Percentiles rank a stretch among this genome's conserved stretches.
Evolutionary conservation across 2,888 invertebrate species (phyloP).

Genomic region (Pseudococcus viburni): DNA sequence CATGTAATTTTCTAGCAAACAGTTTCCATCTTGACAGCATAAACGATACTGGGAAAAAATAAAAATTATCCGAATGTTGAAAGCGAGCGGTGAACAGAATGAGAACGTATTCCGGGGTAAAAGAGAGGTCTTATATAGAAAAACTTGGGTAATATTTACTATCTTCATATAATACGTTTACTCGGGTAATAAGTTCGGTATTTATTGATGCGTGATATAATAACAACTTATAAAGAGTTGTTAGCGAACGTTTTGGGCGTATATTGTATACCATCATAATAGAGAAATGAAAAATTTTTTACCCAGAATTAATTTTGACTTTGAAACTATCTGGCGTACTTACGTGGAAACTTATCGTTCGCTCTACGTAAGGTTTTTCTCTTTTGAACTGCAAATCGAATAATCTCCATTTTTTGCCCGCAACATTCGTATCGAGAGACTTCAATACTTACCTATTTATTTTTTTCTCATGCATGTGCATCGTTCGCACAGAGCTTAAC

Average conservation of each 20-base stretch:
- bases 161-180: constrained; percentile 30
- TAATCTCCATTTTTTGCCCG: neutral
- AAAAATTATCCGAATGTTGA: constrained; percentile 36
- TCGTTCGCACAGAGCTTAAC: too few species aligned
- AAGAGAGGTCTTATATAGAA: neutral
- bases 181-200: constrained; percentile 48
- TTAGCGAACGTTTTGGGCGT: constrained; percentile 30
- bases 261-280: neutral
- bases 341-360: neutral
- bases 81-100: neutral
- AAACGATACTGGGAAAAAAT: constrained; percentile 9
- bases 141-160: constrained; percentile 43
- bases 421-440: neutral
- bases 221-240: constrained; percentile 41
- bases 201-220: constrained; percentile 55
- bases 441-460: neutral
- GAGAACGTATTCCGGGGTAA: neutral
- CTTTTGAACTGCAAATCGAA: constrained; percentile 17
- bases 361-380: neutral
- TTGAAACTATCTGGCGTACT: neutral
- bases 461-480: neutral
- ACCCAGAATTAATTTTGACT: constrained; percentile 31
- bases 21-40: constrained; percentile 16
- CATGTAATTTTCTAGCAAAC: constrained; percentile 32
- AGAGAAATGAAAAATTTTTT: constrained; percentile 25